phyloP scores from a whole-genome alignment of 2,888 invertebrate species.

The Leptinotarsa rubiginosa region DNA sequence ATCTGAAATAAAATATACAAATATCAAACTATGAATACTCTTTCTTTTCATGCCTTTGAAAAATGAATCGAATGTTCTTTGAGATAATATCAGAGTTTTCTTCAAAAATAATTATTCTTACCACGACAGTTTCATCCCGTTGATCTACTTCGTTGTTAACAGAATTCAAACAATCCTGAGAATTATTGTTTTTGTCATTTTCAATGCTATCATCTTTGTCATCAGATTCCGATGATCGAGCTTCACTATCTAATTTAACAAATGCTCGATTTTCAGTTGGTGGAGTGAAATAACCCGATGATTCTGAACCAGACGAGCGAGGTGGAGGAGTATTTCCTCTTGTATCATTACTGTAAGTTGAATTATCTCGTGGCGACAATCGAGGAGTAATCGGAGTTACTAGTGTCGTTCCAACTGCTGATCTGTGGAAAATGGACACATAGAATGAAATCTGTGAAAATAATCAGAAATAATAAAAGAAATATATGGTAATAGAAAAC shows the following conservation, averaged over 20 bases:
- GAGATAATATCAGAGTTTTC: background rate
- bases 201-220: slow-evolving; percentile 34
- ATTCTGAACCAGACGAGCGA: slow-evolving; percentile 63
- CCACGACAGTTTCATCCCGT: slow-evolving; percentile 21
- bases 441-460: too few species aligned
- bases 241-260: slow-evolving; percentile 52
- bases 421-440: slow-evolving; percentile 20
- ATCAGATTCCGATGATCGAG: slow-evolving; percentile 40
- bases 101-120: slow-evolving; percentile 1
- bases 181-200: slow-evolving; percentile 43
- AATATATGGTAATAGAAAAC: too few species aligned
- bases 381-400: slow-evolving; percentile 42
- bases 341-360: slow-evolving; percentile 26
- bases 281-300: slow-evolving; percentile 65
- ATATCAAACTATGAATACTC: too few species aligned
- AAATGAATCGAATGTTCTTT: slow-evolving; percentile 4
- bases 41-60: too few species aligned
- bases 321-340: slow-evolving; percentile 38
- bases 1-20: slow-evolving; percentile 17
- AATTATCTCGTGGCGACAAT: slow-evolving; percentile 42
- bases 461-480: too few species aligned
- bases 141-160: slow-evolving; percentile 12
- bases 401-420: slow-evolving; percentile 31
- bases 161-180: slow-evolving; percentile 25
- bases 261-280: slow-evolving; percentile 59